phyloP scores from a whole-genome alignment of 2,797 vertebrate genomes.

The Malacoraja senta region DNA sequence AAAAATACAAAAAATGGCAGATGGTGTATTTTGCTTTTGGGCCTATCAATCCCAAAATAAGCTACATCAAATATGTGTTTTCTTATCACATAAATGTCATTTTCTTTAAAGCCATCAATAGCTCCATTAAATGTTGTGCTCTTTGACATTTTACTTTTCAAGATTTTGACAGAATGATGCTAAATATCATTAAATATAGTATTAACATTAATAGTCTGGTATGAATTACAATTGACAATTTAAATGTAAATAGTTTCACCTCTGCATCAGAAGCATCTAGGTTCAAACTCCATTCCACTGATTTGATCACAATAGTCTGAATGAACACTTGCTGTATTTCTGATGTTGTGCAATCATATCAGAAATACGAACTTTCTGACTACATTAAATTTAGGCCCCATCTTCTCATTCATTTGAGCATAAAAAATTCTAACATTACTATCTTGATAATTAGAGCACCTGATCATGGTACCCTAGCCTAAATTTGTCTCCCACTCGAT shows the following conservation, averaged over 20 bases:
- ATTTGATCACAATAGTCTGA: no score
- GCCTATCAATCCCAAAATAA: not conserved
- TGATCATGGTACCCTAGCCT: no score
- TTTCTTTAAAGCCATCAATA: not conserved
- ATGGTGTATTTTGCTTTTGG: not conserved
- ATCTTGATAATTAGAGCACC: no score
- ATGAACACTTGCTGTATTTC: no score
- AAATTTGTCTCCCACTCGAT: no score
- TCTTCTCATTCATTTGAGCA: no score
- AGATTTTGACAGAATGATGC: not conserved
- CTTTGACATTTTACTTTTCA: not conserved
- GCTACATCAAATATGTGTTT: not conserved
- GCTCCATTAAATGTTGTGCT: not conserved
- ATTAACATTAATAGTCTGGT: not conserved
- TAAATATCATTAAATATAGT: not conserved
- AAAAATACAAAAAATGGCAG: not conserved
- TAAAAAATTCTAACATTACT: no score
- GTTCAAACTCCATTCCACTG: no score
- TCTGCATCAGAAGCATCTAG: no score
- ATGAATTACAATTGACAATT: not conserved
- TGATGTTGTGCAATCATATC: no score
- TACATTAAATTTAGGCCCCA: no score
- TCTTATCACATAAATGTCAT: not conserved
- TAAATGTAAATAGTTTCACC: not conserved
- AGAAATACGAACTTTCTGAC: no score